Conservation (phyloP, 2,888 invertebrate species). For the Coremacera marginata region DNA sequence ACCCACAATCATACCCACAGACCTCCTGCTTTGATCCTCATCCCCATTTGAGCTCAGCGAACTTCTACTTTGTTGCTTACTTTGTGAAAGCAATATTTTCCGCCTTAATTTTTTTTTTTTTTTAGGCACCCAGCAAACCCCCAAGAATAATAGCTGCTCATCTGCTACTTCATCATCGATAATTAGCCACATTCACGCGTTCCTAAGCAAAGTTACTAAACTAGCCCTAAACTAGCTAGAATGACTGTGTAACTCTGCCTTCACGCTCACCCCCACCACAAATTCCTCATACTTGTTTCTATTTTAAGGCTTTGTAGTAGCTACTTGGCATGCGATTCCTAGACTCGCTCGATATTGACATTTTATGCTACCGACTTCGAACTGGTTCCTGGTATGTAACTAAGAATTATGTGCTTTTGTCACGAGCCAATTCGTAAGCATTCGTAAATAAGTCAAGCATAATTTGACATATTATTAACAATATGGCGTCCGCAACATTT, state of each 20-base stretch:
- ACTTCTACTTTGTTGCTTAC: no score
- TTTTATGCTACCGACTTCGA: not conserved
- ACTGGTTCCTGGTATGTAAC: not conserved
- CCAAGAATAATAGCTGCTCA: not conserved
- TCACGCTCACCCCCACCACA: not conserved
- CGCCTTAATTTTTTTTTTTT: no score
- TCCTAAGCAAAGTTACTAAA: constrained; percentile 16
- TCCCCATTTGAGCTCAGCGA: no score
- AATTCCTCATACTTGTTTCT: not conserved
- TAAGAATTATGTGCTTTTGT: constrained; percentile 38
- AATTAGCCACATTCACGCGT: constrained; percentile 32
- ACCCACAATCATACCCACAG: no score
- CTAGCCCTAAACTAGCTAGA: not conserved
- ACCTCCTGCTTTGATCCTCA: no score
- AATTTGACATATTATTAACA: constrained; percentile 38
- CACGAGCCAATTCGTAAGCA: constrained; percentile 40
- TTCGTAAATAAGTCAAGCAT: constrained; percentile 22
- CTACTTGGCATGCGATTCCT: constrained; percentile 4
- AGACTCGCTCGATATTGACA: not conserved
- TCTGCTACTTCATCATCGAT: not conserved
- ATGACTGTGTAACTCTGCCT: not conserved
- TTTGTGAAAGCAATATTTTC: no score
- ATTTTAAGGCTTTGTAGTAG: not conserved
- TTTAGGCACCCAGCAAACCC: not conserved
- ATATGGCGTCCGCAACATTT: constrained; percentile 29